phyloP scores from a whole-genome alignment of 2,113 vertebrate species.

The Jaculus jaculus region DNA sequence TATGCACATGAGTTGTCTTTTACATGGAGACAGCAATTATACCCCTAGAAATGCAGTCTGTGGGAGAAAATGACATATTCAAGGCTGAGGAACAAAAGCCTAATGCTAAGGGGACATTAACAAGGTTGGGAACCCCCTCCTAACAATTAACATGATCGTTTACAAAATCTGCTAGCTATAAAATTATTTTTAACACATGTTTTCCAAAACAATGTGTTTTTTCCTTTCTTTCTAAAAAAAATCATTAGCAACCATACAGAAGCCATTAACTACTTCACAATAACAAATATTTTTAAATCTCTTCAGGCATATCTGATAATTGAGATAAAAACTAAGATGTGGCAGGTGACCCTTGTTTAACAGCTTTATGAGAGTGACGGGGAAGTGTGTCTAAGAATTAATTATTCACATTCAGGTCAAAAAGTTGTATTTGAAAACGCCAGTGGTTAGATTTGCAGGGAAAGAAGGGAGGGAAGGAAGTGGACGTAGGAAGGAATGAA shows the following conservation, averaged over 20 bases:
- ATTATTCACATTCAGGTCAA: constrained; percentile 23
- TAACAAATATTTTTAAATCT: constrained; percentile 48
- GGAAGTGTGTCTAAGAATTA: constrained; percentile 39
- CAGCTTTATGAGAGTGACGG: not conserved
- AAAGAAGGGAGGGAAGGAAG: not conserved
- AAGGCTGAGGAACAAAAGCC: constrained; percentile 69
- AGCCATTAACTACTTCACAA: constrained; percentile 39
- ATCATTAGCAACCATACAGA: constrained; percentile 46
- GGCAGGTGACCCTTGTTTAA: constrained; percentile 24
- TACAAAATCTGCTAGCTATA: constrained; percentile 76
- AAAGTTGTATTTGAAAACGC: constrained; percentile 56
- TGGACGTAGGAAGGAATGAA: not conserved
- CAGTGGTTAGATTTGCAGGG: constrained; percentile 30
- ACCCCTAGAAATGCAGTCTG: constrained; percentile 65
- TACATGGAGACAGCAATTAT: constrained; percentile 72
- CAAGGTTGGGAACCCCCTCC: constrained; percentile 62
- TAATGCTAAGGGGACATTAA: constrained; percentile 64
- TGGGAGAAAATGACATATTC: constrained; percentile 71
- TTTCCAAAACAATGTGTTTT: constrained; percentile 74
- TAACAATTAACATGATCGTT: constrained; percentile 67
- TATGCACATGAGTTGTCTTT: constrained; percentile 71
- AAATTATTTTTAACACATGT: constrained; percentile 81
- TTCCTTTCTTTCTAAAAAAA: not conserved
- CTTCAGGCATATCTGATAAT: constrained; percentile 36
- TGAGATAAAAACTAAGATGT: not conserved